Base-by-base conservation (phyloP, 2,797 vertebrate species). In the Cyprinella venusta region DNA sequence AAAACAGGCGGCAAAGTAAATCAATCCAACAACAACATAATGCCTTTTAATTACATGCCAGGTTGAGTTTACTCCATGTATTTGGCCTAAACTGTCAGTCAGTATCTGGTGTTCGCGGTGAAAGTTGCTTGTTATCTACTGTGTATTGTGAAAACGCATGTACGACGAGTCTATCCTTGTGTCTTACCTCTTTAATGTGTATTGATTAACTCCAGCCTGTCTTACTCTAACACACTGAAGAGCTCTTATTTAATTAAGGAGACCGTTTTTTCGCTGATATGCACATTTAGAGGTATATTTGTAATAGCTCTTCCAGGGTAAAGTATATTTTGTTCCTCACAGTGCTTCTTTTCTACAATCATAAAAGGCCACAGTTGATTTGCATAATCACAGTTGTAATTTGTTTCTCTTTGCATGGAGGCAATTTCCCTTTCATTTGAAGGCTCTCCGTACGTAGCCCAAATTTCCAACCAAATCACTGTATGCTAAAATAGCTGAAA, bases 321-420 rank as follows among this genome's bases (percentile, higher is more conserved):
- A 67, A 75, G 83, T 86, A 79, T 76, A 81, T 85, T 89, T 86
- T 65, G 56, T 80, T 83, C 86, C 91, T 89, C 90, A 92, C 94
- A 90, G 90, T 87, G 85, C 86, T 84, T 93, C 91, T 91, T 92
- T 90, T 88, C 79, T 86, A 89, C 89, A 88, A 71, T 90, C 80
- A 84, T 86, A 91, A 94, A 94, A 92, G 94, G 92, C 91, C 91
- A 90, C 78, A 86, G 90, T 91, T 93, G 90, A 94, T 95, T 92
- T 95, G 89, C 93, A 94, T 95, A 95, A 95, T 94, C 92, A 94
- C 92, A 91, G 91, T 78, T 91, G 92, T 93, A 93, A 95, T 95
- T 95, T 94, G 90, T 90, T 92, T 93, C 89, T 92, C 83, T 88
- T 88, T 84, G 83, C 83, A 85, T 70, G 21, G 93, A 94, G 93